Base-by-base conservation (phyloP, 2,888 invertebrate genomes). In the Philhelius pedissequus region DNA sequence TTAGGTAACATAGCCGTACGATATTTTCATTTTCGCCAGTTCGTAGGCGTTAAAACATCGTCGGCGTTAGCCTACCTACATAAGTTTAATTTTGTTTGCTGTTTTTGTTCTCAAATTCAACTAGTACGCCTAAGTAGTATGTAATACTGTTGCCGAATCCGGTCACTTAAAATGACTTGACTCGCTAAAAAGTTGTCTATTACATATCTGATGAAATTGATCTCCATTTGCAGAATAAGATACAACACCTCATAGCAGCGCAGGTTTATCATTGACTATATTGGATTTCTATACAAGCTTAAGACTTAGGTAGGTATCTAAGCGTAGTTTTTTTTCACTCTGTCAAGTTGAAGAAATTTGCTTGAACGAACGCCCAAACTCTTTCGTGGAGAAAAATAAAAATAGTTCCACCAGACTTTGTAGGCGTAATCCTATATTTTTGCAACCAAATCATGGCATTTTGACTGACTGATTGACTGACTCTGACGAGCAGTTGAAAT, bases 41-140 rank as follows among this genome's bases (percentile, higher is more conserved):
- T 68, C 32, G 82, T 82, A 78, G 82, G 82, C 30, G 82, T 68
- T 56, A 20, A 82, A 22, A 78, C 78, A 52, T 82, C 66, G 81
- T 82, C 68, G 82, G 82, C 73, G 82, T 66, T 62, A 62, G 60
- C 30, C 62, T 48, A 58, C 78, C 77, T 69, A 78, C 78, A 68
- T 68, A 25, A 3, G 4, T 25, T 25, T 25, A 13, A 38, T 68
- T 25, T 52, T 25, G 11, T 6, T 32, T 40, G 52, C 11, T 68
- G 35, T 22, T 48, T 4, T 18, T 15, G 35, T 52, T 43, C 30
- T 52, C 27, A 15, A 35, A 56, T 35, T 35, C 32, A 56, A 56
- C 56, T 35, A 56, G 35, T 56, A 56, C 56, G 56, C 56, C 56
- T 56, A 35, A 56, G 56, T 56, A 27, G 9, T 43, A 9, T 43